These are phyloP conservation scores for Scatophagus argus DNA, from an alignment of 2,113 vertebrate genomes.

Conservation along the genomic window DNA sequence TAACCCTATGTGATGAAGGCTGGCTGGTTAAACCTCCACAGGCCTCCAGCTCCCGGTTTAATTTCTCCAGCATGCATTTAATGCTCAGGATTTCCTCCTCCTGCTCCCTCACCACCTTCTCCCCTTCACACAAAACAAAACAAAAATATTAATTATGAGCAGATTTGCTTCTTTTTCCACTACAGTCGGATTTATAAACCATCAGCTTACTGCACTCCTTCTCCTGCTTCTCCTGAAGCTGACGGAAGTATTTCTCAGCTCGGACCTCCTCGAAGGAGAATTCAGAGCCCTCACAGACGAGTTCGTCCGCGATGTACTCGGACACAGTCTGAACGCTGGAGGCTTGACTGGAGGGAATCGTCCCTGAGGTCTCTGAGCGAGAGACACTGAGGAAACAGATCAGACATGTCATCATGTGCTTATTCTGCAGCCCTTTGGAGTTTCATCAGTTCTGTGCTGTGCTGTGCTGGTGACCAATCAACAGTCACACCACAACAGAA, in stretches of 20 bases:
- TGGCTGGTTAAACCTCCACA: not conserved
- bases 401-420: too few relatives aligned
- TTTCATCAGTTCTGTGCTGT: too few relatives aligned
- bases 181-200: not conserved
- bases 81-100: constrained; percentile 51
- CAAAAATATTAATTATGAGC: not conserved
- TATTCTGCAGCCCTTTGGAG: too few relatives aligned
- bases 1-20: constrained; percentile 36
- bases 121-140: not conserved
- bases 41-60: constrained; percentile 26
- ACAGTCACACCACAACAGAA: not conserved
- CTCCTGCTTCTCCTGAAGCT: constrained; percentile 64
- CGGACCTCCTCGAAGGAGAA: constrained; percentile 90
- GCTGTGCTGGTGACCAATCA: not conserved
- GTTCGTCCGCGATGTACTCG: constrained; percentile 83
- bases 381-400: constrained; percentile 71
- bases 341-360: not conserved
- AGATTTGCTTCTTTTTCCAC: not conserved
- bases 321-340: constrained; percentile 56
- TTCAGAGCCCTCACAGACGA: constrained; percentile 84
- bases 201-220: constrained; percentile 56
- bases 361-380: constrained; percentile 70
- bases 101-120: constrained; percentile 33
- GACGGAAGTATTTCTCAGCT: constrained; percentile 79
- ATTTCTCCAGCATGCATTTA: constrained; percentile 34